phyloP scores from a whole-genome alignment of 2,797 vertebrate genomes.

The Pangasius djambal region DNA sequence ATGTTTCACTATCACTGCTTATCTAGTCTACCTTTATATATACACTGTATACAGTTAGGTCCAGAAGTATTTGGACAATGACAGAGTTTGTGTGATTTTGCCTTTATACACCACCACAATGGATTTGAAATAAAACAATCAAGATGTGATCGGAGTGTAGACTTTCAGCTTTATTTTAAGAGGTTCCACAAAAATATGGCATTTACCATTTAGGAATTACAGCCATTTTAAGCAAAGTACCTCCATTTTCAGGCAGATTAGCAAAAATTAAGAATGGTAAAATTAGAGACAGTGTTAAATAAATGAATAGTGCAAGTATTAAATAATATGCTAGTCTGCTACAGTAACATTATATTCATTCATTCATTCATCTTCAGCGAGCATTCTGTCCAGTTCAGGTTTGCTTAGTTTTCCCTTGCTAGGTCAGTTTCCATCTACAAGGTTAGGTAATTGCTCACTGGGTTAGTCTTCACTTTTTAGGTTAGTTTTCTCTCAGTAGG shows the following conservation, averaged over 20 bases:
- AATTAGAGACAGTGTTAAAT: neutral
- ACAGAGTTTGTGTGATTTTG: too few relatives aligned
- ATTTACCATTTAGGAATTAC: too few relatives aligned
- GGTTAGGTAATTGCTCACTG: neutral
- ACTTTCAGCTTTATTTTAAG: too few relatives aligned
- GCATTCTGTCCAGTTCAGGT: neutral
- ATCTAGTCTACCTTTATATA: neutral
- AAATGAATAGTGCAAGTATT: neutral
- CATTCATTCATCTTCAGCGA: neutral
- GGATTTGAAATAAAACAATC: too few relatives aligned
- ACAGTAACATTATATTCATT: neutral
- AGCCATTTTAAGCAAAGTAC: too few relatives aligned
- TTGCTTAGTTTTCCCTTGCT: neutral
- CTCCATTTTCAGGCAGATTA: neutral
- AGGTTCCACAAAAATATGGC: too few relatives aligned
- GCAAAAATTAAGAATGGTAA: neutral
- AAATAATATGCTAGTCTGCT: neutral
- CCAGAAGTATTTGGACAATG: too few relatives aligned
- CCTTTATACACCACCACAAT: too few relatives aligned
- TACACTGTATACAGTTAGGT: neutral
- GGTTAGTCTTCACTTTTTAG: neutral
- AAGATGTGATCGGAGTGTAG: too few relatives aligned
- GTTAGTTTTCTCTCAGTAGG: neutral
- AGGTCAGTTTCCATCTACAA: neutral
- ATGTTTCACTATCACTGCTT: neutral